A percentile compares a stretch with the other conserved stretches of the same genome.
These are phyloP conservation scores for Ectemnius lituratus DNA, from an alignment of 2,888 invertebrate species.

Conservation along the genomic window DNA sequence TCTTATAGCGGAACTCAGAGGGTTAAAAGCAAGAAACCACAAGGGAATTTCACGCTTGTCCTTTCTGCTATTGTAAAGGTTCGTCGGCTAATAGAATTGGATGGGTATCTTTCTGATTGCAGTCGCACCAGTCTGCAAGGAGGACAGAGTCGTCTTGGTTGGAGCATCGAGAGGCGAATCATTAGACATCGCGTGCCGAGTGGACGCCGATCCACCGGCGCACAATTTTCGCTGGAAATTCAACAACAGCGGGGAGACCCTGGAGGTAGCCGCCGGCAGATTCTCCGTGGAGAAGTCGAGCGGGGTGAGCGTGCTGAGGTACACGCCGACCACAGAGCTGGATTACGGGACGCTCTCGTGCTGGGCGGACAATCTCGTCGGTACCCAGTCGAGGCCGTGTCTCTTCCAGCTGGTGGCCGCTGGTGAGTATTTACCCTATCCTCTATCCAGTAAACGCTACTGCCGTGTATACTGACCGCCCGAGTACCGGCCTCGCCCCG, in stretches of 20 bases:
- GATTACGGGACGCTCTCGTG: conserved; percentile 95
- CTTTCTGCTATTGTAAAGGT: not conserved
- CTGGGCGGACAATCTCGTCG: conserved; percentile 91
- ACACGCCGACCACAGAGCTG: conserved; percentile 82
- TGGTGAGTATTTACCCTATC: conserved; percentile 80
- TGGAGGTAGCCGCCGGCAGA: conserved; percentile 88
- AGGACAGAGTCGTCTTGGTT: conserved; percentile 88
- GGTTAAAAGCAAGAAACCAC: not conserved
- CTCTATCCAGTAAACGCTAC: conserved; percentile 37
- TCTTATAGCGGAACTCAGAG: not conserved
- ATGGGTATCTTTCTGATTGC: conserved; percentile 61
- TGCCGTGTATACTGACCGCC: not conserved
- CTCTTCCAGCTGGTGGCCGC: conserved; percentile 94
- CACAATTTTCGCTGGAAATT: conserved; percentile 96
- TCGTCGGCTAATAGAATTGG: not conserved
- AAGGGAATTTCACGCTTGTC: not conserved
- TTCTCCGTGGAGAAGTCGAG: conserved; percentile 84
- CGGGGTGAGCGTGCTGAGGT: conserved; percentile 81
- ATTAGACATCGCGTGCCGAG: conserved; percentile 91
- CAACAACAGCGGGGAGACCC: conserved; percentile 94
- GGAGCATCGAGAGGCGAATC: conserved; percentile 93
- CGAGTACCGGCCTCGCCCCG: conserved; percentile 16
- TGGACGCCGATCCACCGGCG: conserved; percentile 94
- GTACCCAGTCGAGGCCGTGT: conserved; percentile 89
- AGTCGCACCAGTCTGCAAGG: conserved; percentile 91